These are phyloP conservation scores for Campylorhamphus procurvoides DNA, from an alignment of 2,113 vertebrate genomes.

Conservation along the genomic window DNA sequence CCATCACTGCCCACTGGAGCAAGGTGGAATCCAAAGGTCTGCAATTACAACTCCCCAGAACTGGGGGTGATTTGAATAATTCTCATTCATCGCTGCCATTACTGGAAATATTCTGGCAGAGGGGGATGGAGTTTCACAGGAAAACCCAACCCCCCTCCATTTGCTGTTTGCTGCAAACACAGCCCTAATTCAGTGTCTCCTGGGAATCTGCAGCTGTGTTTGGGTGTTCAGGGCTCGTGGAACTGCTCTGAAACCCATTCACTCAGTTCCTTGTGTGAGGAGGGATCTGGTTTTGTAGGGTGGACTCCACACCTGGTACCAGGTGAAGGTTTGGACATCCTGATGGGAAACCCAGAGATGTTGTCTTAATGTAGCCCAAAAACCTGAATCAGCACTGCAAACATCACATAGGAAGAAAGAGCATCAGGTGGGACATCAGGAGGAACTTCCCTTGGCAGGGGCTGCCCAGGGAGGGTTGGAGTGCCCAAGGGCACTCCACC, in stretches of 20 bases:
- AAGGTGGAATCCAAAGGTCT: background rate
- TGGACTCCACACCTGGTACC: background rate
- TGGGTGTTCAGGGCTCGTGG: background rate
- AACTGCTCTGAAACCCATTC: conserved; percentile 39
- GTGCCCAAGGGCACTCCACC: too few relatives aligned
- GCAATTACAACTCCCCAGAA: background rate
- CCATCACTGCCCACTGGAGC: background rate
- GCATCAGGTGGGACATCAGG: background rate
- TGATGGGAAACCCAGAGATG: background rate
- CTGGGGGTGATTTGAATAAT: background rate
- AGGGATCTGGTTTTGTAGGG: conserved; percentile 24
- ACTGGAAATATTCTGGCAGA: background rate
- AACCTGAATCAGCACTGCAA: background rate
- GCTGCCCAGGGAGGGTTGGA: background rate
- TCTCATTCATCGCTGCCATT: background rate
- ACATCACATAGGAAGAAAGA: background rate
- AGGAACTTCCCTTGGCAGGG: background rate
- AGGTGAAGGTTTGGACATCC: background rate
- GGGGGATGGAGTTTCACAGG: conserved; percentile 1
- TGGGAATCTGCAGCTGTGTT: conserved; percentile 56
- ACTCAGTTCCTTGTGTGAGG: background rate
- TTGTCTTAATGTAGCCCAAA: background rate
- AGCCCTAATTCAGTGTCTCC: conserved; percentile 45
- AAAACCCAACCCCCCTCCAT: background rate
- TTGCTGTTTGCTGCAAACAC: conserved; percentile 71